Conservation (phyloP, 2,113 vertebrate genomes). For the Rhipidura dahli region DNA sequence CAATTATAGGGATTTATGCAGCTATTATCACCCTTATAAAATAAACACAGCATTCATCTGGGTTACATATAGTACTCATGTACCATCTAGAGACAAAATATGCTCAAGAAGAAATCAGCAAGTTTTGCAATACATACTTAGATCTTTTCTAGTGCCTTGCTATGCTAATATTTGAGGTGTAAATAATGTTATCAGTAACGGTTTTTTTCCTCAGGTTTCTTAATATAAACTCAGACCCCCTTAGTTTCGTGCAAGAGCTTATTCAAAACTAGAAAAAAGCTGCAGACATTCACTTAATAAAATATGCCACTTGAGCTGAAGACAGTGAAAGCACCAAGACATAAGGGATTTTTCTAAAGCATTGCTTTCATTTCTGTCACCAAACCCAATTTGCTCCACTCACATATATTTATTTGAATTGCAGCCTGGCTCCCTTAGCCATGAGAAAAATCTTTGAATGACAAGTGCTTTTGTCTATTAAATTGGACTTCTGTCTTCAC, state of each 20-base stretch:
- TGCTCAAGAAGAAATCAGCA: not conserved
- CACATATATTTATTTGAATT: not conserved
- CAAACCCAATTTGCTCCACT: not conserved
- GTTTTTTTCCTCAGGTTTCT: not conserved
- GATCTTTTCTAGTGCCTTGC: not conserved
- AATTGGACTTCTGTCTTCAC: not conserved
- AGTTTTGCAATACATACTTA: not conserved
- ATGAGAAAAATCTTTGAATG: not conserved
- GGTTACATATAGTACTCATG: not conserved
- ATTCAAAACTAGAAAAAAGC: not conserved
- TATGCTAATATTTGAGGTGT: not conserved
- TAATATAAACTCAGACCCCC: not conserved
- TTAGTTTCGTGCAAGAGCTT: not conserved
- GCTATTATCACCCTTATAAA: not conserved
- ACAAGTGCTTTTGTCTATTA: not conserved
- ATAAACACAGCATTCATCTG: not conserved
- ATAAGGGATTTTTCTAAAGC: not conserved
- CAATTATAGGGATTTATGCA: not conserved
- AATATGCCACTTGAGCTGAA: not conserved
- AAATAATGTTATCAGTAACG: not conserved
- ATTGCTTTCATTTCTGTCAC: not conserved
- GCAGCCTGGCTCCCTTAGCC: not conserved
- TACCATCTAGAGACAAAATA: not conserved
- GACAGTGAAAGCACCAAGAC: not conserved
- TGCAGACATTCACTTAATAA: not conserved